Base-by-base conservation (phyloP, 2,888 invertebrate genomes). In the Baronia brevicornis region DNA sequence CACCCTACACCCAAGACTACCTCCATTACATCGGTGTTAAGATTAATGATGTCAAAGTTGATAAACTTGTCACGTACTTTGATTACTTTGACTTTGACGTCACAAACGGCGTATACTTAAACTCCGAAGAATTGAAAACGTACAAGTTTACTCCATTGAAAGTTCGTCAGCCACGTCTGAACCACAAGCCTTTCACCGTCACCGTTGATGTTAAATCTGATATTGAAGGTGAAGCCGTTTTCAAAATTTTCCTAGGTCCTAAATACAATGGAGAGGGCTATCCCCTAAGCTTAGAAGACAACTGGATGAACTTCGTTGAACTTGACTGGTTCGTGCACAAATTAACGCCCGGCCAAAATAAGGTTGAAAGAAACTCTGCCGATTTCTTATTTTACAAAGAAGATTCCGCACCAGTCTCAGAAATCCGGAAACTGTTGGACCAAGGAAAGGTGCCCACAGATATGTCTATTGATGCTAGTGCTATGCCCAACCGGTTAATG, bases 231-330 rank as follows among this genome's bases (percentile, higher is more conserved):
- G 84, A 88, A 38, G 89, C 87, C 2, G 78, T 86, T 6, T 63
- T 92, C 33, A 88, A 88, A 45, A 68, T 90, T 11, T 92, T 89
- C 85, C 51, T 91, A 18, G 91, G 90, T 41, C 92, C 92, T 4
- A 91, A 90, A 65, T 89, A 87, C 54, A 88, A 90, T 52, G 75
- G 84, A 43, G 79, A 84, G 25, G 85, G 84, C 23, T 84, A 79
- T 41, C 67, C 71, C 13, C 53, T 88, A 10, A 66, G 69, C 38
- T 55, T 90, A 7, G 77, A 85, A 39, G 73, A 88, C 7, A 87
- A 85, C 60, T 84, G 86, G 60, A 67, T 79, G 50, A 86, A 89
- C 59, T 90, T 89, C 54, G 85, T 87, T 39, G 80, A 87, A 57
- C 61, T 90, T 12, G 90, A 90, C 57, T 78, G 75, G 59, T 89